These are phyloP conservation scores for Nasonia longicornis DNA, from an alignment of 1,140 invertebrate genomes.

Conservation along the genomic window DNA sequence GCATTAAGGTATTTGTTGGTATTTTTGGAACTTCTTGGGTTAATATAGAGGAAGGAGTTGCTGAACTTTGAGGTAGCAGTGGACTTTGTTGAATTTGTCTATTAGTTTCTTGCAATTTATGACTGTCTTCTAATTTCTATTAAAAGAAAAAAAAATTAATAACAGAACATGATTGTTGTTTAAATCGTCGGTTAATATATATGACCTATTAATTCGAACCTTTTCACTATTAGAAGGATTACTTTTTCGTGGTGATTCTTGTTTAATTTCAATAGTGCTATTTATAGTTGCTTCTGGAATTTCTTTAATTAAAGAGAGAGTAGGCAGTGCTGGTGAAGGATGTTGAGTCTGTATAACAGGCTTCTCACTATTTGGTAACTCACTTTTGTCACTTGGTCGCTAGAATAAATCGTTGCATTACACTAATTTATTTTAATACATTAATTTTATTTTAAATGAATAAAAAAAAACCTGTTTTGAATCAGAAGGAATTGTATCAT, in stretches of 20 bases:
- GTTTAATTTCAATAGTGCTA: background rate
- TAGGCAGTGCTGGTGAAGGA: background rate
- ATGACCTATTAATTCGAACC: background rate
- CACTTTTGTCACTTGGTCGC: background rate
- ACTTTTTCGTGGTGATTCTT: background rate
- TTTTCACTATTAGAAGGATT: background rate
- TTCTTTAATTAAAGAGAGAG: background rate
- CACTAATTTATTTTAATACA: no score
- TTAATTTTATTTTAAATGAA: background rate
- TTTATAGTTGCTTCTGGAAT: background rate
- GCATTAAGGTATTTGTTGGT: background rate
- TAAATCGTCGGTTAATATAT: no score
- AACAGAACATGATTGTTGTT: background rate
- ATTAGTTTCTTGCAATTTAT: background rate
- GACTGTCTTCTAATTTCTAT: background rate
- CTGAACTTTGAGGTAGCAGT: background rate
- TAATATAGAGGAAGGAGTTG: background rate
- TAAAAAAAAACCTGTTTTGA: background rate
- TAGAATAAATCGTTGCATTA: background rate
- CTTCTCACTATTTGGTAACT: background rate
- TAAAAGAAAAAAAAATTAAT: background rate
- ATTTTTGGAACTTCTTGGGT: background rate
- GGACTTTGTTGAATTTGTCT: background rate
- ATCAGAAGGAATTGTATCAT: background rate
- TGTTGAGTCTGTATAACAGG: background rate